These are phyloP conservation scores for Bucco capensis DNA, from an alignment of 2,113 vertebrate species.

Conservation along the genomic window DNA sequence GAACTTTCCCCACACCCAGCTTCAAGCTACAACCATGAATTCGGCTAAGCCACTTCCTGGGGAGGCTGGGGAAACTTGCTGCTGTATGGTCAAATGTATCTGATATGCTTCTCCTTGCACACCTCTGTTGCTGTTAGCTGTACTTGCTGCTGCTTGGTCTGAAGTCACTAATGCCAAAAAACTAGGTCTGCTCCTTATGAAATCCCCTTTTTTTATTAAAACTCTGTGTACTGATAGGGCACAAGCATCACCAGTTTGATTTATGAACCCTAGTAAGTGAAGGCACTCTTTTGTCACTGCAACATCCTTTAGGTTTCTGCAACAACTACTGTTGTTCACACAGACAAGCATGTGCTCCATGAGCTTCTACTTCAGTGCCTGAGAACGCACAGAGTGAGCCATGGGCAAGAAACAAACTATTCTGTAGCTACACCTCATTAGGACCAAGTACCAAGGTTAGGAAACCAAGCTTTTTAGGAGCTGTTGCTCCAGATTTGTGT, in stretches of 20 bases:
- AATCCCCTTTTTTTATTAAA: neutral
- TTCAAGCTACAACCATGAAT: neutral
- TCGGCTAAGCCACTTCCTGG: neutral
- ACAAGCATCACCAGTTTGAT: neutral
- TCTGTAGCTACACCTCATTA: neutral
- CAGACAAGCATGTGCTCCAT: neutral
- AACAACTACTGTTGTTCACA: neutral
- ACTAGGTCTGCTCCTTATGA: neutral
- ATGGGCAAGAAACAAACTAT: neutral
- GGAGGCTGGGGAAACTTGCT: neutral
- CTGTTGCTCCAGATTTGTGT: neutral
- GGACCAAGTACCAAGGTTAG: neutral
- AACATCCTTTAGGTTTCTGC: neutral
- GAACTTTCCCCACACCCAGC: neutral
- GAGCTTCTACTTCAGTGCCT: neutral
- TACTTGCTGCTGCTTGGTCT: neutral
- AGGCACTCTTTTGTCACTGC: neutral
- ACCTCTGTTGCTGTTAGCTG: neutral
- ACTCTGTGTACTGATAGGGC: neutral
- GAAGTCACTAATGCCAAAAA: neutral
- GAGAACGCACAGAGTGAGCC: neutral
- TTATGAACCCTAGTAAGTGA: neutral
- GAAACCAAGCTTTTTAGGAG: neutral
- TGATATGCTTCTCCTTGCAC: neutral
- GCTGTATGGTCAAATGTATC: neutral